These are phyloP conservation scores for Eulemur albifrons DNA, from an alignment of 2,797 vertebrate genomes.

Conservation along the genomic window DNA sequence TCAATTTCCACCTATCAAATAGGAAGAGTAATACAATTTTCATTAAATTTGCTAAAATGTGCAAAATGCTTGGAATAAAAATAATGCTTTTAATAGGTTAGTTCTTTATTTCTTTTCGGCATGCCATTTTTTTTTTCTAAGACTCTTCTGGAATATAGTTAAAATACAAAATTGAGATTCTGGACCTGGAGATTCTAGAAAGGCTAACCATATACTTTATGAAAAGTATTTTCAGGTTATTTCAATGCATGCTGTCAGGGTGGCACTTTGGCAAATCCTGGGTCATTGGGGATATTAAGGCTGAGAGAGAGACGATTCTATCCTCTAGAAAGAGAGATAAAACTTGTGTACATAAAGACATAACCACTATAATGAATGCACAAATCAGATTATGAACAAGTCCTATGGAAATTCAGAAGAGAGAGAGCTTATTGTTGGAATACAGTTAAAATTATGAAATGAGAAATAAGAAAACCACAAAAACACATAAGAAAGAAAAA, in stretches of 20 bases:
- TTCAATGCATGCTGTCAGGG: not conserved
- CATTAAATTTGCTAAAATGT: not conserved
- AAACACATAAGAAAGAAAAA: not conserved
- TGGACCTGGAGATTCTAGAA: not conserved
- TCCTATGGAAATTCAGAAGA: not conserved
- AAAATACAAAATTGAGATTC: not conserved
- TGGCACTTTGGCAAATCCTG: not conserved
- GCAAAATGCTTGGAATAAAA: not conserved
- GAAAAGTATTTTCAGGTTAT: not conserved
- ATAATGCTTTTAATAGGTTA: not conserved
- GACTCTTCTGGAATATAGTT: not conserved
- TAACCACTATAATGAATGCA: not conserved
- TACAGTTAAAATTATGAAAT: not conserved
- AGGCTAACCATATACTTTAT: not conserved
- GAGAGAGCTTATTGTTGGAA: not conserved
- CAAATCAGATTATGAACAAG: not conserved
- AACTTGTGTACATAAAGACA: not conserved
- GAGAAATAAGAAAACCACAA: not conserved
- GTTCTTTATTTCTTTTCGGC: not conserved
- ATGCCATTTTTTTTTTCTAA: not conserved
- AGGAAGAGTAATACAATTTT: not conserved
- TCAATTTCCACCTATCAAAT: not conserved
- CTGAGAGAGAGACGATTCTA: not conserved
- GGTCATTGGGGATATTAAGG: not conserved
- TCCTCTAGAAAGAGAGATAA: not conserved